Percentiles rank a stretch among this genome's conserved stretches.
Evolutionary conservation across 2,888 invertebrate genomes (phyloP).

Genomic region (Hartigia nigra): DNA sequence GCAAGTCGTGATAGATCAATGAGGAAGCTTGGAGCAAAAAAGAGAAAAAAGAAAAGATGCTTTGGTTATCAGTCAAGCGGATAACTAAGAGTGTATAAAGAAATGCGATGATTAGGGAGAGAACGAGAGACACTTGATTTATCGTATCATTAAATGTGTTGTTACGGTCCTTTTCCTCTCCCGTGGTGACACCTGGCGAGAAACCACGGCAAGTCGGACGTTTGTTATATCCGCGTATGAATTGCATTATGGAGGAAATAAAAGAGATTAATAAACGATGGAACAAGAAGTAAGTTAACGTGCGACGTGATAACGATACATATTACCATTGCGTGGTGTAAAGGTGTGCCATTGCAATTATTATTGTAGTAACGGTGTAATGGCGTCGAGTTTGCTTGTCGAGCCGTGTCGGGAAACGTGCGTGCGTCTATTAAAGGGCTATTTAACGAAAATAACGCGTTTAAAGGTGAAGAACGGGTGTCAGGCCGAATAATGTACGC

Average conservation of each 20-base stretch:
- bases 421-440: conserved; percentile 1
- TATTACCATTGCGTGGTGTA: conserved; percentile 25
- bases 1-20: background rate
- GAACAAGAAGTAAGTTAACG: background rate
- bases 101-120: background rate
- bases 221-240: conserved; percentile 38
- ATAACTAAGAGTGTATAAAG: background rate
- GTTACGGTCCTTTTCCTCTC: conserved; percentile 43
- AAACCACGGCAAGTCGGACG: conserved; percentile 48
- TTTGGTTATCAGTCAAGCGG: background rate
- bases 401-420: conserved; percentile 17
- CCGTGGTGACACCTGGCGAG: conserved; percentile 24
- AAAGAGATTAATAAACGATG: background rate
- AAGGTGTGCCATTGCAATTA: conserved; percentile 47
- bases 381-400: conserved; percentile 25
- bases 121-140: background rate
- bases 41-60: background rate
- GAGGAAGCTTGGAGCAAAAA: background rate
- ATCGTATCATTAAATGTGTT: conserved; percentile 24
- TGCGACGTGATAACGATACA: background rate
- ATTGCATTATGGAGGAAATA: background rate
- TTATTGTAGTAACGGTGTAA: conserved; percentile 32
- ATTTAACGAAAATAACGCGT: background rate
- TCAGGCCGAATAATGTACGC: background rate
- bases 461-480: background rate